Conservation (phyloP, 2,797 vertebrate species). For the Melanotaenia boesemani region DNA sequence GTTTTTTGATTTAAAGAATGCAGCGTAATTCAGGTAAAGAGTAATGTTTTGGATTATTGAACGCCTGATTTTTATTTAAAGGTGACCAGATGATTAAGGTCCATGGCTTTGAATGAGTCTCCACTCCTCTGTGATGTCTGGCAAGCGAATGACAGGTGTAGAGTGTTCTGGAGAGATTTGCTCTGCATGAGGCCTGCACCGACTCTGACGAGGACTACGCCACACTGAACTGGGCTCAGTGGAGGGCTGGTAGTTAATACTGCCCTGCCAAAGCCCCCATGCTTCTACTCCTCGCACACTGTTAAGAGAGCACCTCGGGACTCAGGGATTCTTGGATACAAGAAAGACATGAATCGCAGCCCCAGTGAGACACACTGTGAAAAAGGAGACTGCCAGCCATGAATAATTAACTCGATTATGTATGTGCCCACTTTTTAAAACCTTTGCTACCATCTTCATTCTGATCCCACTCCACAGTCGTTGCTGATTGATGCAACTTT, state of each 20-base stretch:
- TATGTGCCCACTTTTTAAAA: constrained; percentile 36
- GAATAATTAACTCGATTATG: constrained; percentile 72
- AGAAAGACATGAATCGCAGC: constrained; percentile 50
- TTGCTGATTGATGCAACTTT: constrained; percentile 43
- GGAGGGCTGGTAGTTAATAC: constrained; percentile 59
- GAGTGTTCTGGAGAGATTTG: constrained; percentile 34
- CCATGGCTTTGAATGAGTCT: constrained; percentile 19
- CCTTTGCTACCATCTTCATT: constrained; percentile 45
- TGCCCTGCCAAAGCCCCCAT: constrained; percentile 41
- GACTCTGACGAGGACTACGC: constrained; percentile 27
- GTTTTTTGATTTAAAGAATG: constrained; percentile 5
- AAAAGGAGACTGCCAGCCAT: constrained; percentile 51
- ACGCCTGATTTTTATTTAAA: constrained; percentile 1
- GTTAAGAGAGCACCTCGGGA: constrained; percentile 48
- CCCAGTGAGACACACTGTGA: constrained; percentile 59
- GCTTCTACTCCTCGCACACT: constrained; percentile 1
- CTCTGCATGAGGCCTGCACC: constrained; percentile 21
- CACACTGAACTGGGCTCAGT: constrained; percentile 46
- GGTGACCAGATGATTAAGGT: constrained; percentile 1
- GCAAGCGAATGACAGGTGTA: constrained; percentile 46
- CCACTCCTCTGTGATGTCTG: constrained; percentile 18
- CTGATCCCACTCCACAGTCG: constrained; percentile 14
- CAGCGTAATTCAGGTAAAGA: constrained; percentile 26
- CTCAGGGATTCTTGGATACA: constrained; percentile 49
- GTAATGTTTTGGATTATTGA: constrained; percentile 18